Conservation (phyloP, 1,140 invertebrate genomes). For the Himalopsyche phryganea region DNA sequence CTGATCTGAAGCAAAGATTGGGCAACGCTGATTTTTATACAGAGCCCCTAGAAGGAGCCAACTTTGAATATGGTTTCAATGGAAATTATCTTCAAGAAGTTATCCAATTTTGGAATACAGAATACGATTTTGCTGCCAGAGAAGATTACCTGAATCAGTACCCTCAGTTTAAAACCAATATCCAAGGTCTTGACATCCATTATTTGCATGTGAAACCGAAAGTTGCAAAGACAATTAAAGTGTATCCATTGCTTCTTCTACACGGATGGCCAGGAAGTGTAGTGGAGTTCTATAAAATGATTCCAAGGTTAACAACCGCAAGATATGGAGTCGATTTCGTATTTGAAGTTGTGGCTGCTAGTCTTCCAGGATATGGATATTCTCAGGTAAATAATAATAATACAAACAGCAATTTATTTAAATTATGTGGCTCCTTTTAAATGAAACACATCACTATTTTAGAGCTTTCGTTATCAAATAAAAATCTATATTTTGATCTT, state of each 20-base stretch:
- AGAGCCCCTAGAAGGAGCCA: slow-evolving; percentile 60
- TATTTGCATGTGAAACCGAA: slow-evolving; percentile 57
- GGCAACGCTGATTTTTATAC: slow-evolving; percentile 52
- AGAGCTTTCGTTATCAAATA: no score
- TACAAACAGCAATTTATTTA: no score
- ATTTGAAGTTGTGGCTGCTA: slow-evolving; percentile 77
- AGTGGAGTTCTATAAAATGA: slow-evolving; percentile 79
- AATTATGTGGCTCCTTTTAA: no score
- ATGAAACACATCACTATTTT: no score
- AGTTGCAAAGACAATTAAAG: slow-evolving; percentile 38
- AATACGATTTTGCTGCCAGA: slow-evolving; percentile 71
- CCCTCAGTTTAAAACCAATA: slow-evolving; percentile 69
- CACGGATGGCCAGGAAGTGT: slow-evolving; percentile 94
- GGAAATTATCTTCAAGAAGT: slow-evolving; percentile 62
- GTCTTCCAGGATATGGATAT: slow-evolving; percentile 82
- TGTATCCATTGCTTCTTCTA: slow-evolving; percentile 70
- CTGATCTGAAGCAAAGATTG: slow-evolving; percentile 60
- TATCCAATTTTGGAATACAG: slow-evolving; percentile 67
- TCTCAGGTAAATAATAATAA: slow-evolving; percentile 57
- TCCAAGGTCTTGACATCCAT: slow-evolving; percentile 73
- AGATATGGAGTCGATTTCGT: slow-evolving; percentile 60
- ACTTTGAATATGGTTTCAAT: slow-evolving; percentile 78
- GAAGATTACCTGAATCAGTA: slow-evolving; percentile 66
- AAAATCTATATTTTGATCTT: no score
- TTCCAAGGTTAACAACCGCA: slow-evolving; percentile 64